phyloP scores from a whole-genome alignment of 1,140 invertebrate species.

The Saccostrea cuccullata region DNA sequence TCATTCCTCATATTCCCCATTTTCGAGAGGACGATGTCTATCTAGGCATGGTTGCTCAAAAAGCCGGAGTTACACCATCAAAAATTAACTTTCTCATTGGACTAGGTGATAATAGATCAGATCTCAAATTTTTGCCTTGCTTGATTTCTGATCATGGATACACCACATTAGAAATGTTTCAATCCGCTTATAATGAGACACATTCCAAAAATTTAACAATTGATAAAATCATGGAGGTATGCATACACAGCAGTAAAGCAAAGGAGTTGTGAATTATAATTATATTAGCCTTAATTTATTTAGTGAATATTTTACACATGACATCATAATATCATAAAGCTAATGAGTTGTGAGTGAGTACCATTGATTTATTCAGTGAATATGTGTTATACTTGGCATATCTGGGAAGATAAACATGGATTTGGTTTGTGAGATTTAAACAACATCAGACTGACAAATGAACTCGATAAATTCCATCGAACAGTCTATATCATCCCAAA shows the following conservation, averaged over 20 bases:
- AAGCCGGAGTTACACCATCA: constrained; percentile 22
- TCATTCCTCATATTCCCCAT: constrained; percentile 39
- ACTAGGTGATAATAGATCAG: background rate
- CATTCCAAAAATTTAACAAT: constrained; percentile 20
- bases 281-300: too few relatives aligned
- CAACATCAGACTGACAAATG: constrained; percentile 1
- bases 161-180: background rate
- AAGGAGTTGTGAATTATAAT: background rate
- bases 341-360: background rate
- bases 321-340: background rate
- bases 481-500: constrained; percentile 21
- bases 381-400: background rate
- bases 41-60: constrained; percentile 46
- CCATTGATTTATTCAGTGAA: background rate
- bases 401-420: background rate
- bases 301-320: background rate
- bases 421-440: background rate
- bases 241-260: background rate
- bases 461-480: background rate
- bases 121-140: background rate
- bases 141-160: constrained; percentile 31
- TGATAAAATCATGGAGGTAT: background rate
- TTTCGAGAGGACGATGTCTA: constrained; percentile 47
- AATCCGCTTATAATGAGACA: background rate
- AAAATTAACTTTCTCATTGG: constrained; percentile 11